Evolutionary conservation across 2,888 invertebrate species (phyloP), one percentile per base, ranked within the genome.

Genomic region (Macrophya alboannulata): DNA sequence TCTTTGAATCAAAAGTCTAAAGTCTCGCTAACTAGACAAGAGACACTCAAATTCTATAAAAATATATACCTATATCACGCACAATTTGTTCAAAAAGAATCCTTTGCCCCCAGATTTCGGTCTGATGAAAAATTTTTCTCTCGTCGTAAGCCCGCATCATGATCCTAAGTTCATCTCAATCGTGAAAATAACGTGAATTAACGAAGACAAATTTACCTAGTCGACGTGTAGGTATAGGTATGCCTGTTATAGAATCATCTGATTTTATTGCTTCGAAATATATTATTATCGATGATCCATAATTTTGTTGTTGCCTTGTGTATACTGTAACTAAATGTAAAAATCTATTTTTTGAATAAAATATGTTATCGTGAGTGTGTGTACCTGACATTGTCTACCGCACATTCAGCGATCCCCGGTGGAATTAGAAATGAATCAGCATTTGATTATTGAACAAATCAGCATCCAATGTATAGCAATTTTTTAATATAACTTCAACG

Each of bases 301-400:
- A 40, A 40, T n/a, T 31, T 4, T 65, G 31, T 65, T 43, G 45
- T 21, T 31, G 1, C 31, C 17, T 45, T 10, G 12, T 21, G 21
- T 45, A 43, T 45, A 45, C 72, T 10, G 43, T 74, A 45, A 74
- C 21, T 74, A 21, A 21, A 45, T n/a, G n/a, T 43, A n/a, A 45
- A 74, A 45, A 45, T 45, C 45, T 21, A 21, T 74, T 21, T 74
- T 21, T 74, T 45, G 10, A 74, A 74, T 74, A 74, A 74, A 74
- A 74, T 74, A 25, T 21, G 3, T 45, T 45, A 74, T 45, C 37
- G 10, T 43, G 21, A 25, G 12, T 45, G 21, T 74, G 12, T 45
- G 21, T 74, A 45, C n/a, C 71, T 40, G 1, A 43, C 5, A n/a
- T 71, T 71, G 17, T 71, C 40, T 37, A 40, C n/a, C 31, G 31